Percentiles rank a stretch among this genome's conserved stretches.
Conservation (phyloP, 2,888 invertebrate genomes). For the Lacanobia oleracea region DNA sequence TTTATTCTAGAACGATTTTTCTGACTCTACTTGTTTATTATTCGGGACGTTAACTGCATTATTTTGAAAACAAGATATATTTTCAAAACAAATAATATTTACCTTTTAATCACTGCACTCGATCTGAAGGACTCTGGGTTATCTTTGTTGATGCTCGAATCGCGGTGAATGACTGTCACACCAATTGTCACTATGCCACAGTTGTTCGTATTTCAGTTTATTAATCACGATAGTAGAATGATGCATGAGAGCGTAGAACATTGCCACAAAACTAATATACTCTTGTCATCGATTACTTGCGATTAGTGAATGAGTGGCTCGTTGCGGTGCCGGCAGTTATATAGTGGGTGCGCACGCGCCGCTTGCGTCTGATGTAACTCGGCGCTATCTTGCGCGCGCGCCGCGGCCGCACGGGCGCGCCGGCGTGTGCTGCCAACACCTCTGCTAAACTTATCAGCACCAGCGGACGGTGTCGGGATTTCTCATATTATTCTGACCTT, state of each 20-base stretch:
- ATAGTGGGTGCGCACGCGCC: constrained; percentile 80
- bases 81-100: constrained; percentile 82
- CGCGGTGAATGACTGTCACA: constrained; percentile 87
- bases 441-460: constrained; percentile 45
- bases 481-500: constrained; percentile 45
- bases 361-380: constrained; percentile 82
- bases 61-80: constrained; percentile 32
- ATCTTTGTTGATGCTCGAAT: constrained; percentile 87
- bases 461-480: constrained; percentile 10
- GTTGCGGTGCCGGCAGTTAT: constrained; percentile 72
- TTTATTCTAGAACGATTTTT: background rate
- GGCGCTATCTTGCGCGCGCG: constrained; percentile 79
- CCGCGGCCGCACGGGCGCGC: constrained; percentile 37
- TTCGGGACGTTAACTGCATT: constrained; percentile 20
- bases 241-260: constrained; percentile 88
- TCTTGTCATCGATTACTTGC: constrained; percentile 84
- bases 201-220: constrained; percentile 85
- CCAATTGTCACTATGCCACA: constrained; percentile 89
- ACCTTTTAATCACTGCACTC: constrained; percentile 84
- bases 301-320: constrained; percentile 83
- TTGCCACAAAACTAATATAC: constrained; percentile 87
- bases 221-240: constrained; percentile 79
- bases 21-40: background rate
- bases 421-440: constrained; percentile 38
- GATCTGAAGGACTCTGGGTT: constrained; percentile 77